Evolutionary conservation across 1,140 invertebrate species (phyloP), one percentile per base, ranked within the genome.

Genomic region (Cyclargus thomasi): DNA sequence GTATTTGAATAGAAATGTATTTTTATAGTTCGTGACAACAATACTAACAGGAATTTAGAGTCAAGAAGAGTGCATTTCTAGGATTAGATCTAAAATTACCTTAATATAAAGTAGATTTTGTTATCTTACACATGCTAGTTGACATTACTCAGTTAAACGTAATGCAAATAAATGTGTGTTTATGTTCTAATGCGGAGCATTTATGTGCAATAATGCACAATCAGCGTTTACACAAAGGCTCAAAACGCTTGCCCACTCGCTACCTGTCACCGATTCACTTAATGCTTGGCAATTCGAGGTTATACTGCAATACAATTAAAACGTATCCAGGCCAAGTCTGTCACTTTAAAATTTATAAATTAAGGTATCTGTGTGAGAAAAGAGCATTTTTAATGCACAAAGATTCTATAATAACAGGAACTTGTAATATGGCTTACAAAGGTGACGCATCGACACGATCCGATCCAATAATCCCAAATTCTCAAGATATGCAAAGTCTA

Each of bases 401-500:
- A 68, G 70, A 74, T 78, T 83, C 70, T 81, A 79, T 73, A 80
- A 75, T 80, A 80, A 81, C 74, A 79, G 79, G 79, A 89, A 85
- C 80, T 82, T 83, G 78, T 81, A 86, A 87, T 86, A 90, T 90
- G 85, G 85, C 84, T 88, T 83, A 88, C 85, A 88, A 87, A 88
- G 86, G 85, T 90, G 87, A 90, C 87, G 87, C 87, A 90, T 88
- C 87, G 85, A 86, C 85, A 86, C 85, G 83, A 88, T 83, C 81
- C 85, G 78, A 90, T 85, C 81, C 79, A 86, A 83, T 86, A 82
- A 80, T 85, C 79, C 78, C 79, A 71, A 72, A 71, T 79, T 78
- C 64, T 69, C 73, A 62, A 68, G 62, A 53, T 47, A 36, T 36
- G 20, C 35, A 17, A 22, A 17, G 57, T 35, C 17, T 36, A 17